These are phyloP conservation scores for Holcopasites calliopsidis DNA, from an alignment of 1,140 invertebrate species.

Conservation along the genomic window DNA sequence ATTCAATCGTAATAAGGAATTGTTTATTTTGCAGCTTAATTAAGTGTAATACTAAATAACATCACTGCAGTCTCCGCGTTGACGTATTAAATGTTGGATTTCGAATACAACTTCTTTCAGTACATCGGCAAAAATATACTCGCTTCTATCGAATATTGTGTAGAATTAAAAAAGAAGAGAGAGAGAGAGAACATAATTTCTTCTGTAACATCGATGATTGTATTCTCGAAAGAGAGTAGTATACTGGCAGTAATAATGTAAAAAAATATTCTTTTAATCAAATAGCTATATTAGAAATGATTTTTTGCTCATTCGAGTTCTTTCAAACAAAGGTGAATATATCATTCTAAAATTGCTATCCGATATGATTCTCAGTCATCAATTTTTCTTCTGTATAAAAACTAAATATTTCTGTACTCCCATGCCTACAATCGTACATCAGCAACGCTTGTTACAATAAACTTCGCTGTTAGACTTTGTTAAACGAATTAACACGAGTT, in stretches of 20 bases:
- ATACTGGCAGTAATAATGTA: not conserved
- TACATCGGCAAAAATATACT: not conserved
- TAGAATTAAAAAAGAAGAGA: no score
- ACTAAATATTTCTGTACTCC: slow-evolving; percentile 31
- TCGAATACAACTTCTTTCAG: slow-evolving; percentile 22
- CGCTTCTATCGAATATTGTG: not conserved
- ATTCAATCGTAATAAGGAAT: slow-evolving; percentile 16
- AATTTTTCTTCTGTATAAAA: no score
- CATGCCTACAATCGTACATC: slow-evolving; percentile 30
- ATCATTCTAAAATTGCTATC: not conserved
- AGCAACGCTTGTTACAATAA: not conserved
- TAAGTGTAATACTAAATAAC: slow-evolving; percentile 18
- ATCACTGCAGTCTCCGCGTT: slow-evolving; percentile 38
- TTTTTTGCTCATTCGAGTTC: not conserved
- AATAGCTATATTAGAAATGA: no score
- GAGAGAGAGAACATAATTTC: not conserved
- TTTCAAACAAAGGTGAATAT: slow-evolving; percentile 1
- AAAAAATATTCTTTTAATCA: no score
- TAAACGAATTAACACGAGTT: not conserved
- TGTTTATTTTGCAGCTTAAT: slow-evolving; percentile 1
- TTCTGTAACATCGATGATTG: not conserved
- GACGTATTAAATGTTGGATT: slow-evolving; percentile 37
- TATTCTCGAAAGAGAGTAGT: not conserved
- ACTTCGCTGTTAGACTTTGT: not conserved
- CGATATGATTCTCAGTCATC: no score